A percentile compares a stretch with the other conserved stretches of the same genome.
Evolutionary conservation across 2,888 invertebrate species (phyloP).

Genomic region (Hirtodrosophila duncani): DNA sequence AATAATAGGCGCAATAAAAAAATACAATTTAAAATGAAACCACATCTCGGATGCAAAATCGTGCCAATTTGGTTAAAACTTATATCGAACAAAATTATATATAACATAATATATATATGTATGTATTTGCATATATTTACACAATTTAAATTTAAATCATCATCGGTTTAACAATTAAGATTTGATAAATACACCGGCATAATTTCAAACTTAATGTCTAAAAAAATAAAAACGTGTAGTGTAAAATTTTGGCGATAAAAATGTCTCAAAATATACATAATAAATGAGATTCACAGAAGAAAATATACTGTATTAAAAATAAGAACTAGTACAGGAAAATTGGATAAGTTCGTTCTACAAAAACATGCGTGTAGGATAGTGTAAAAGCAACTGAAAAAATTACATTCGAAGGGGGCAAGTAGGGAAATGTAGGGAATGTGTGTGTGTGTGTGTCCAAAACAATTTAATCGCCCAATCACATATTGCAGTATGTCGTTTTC

Average conservation of each 20-base stretch:
- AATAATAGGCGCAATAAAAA: conserved; percentile 27
- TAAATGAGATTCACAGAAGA: conserved; percentile 54
- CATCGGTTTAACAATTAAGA: conserved; percentile 54
- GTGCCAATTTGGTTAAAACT: conserved; percentile 58
- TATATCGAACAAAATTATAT: conserved; percentile 31
- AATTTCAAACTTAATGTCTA: conserved; percentile 39
- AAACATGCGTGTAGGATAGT: conserved; percentile 12
- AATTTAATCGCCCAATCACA: conserved; percentile 69
- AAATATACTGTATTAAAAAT: conserved; percentile 1
- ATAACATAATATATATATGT: conserved; percentile 12
- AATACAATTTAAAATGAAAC: conserved; percentile 37
- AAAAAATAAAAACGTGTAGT: conserved; percentile 14
- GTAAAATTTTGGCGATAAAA: conserved; percentile 38
- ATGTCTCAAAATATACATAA: conserved; percentile 31
- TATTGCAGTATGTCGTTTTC: conserved; percentile 47
- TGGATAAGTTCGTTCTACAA: no score
- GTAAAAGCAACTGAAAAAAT: conserved; percentile 14
- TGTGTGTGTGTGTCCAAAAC: conserved; percentile 39
- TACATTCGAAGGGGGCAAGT: conserved; percentile 29
- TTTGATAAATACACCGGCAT: conserved; percentile 56
- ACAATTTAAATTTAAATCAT: conserved; percentile 36
- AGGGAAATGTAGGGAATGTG: conserved; percentile 9
- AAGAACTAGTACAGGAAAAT: no score
- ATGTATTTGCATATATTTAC: conserved; percentile 47
- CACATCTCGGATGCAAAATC: conserved; percentile 59